Percentiles rank a stretch among this genome's conserved stretches.
These are phyloP conservation scores for Mizuhopecten yessoensis DNA, from an alignment of 1,140 invertebrate genomes.

Conservation along the genomic window DNA sequence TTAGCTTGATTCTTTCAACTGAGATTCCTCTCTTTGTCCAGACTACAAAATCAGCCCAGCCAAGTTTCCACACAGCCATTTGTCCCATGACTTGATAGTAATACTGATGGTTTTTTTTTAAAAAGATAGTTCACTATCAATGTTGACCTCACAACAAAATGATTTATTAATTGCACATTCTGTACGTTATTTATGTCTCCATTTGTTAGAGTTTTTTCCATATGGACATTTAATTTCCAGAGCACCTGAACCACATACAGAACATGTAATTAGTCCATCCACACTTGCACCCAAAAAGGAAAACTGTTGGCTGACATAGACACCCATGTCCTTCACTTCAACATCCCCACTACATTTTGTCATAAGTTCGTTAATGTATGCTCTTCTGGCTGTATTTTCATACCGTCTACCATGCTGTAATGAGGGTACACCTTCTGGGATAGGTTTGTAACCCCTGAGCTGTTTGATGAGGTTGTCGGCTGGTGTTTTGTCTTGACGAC, in stretches of 20 bases:
- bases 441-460: constrained; percentile 29
- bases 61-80: constrained; percentile 26
- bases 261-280: neutral
- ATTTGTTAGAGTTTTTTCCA: constrained; percentile 38
- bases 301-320: neutral
- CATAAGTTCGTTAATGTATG: too few relatives aligned
- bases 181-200: constrained; percentile 39
- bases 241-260: too few relatives aligned
- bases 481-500: neutral
- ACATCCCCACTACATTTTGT: neutral
- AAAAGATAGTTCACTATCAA: neutral
- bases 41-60: neutral
- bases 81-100: constrained; percentile 49
- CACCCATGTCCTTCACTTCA: constrained; percentile 1
- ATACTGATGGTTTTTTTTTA: constrained; percentile 36
- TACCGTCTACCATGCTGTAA: too few relatives aligned
- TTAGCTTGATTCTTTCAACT: neutral
- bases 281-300: neutral
- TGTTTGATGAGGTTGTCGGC: constrained; percentile 25
- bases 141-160: constrained; percentile 16
- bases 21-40: too few relatives aligned
- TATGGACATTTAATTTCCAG: too few relatives aligned
- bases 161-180: constrained; percentile 21
- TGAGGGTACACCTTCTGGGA: neutral
- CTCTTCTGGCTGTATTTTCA: too few relatives aligned